Conservation (phyloP, 2,888 invertebrate genomes). For the Halictus ligatus region DNA sequence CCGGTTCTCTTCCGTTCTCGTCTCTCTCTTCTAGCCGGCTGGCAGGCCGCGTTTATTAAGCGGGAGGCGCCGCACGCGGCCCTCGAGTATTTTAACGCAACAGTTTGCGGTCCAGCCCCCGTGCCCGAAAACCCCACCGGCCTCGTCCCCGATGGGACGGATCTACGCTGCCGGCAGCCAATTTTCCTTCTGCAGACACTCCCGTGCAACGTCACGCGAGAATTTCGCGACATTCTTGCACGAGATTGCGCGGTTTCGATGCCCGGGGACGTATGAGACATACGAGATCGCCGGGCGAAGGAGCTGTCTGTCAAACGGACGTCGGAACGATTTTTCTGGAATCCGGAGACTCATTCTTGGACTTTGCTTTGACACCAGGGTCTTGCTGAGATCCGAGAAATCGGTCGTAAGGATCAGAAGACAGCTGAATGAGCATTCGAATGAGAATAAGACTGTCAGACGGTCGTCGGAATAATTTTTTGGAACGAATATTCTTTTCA, state of each 20-base stretch:
- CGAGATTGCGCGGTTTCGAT: conserved; percentile 18
- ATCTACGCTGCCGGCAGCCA: conserved; percentile 36
- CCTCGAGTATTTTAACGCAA: conserved; percentile 79
- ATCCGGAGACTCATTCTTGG: not conserved
- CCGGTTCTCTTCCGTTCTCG: not conserved
- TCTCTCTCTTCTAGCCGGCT: not conserved
- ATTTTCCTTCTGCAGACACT: conserved; percentile 47
- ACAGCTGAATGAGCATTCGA: not conserved
- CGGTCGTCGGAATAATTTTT: not conserved
- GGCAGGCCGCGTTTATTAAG: conserved; percentile 73
- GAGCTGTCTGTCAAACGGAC: not conserved
- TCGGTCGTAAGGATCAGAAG: not conserved
- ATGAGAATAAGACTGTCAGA: not conserved
- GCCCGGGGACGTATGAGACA: not conserved
- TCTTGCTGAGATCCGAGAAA: not conserved
- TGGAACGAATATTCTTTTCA: not conserved
- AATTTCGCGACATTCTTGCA: not conserved
- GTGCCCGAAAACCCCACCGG: not conserved
- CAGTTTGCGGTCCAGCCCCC: conserved; percentile 78
- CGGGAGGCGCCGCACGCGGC: conserved; percentile 62
- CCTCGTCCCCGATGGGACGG: conserved; percentile 18
- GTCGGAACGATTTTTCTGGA: not conserved
- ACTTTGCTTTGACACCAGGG: too few species aligned
- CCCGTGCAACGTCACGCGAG: not conserved
- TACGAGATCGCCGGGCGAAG: not conserved